A percentile compares a stretch with the other conserved stretches of the same genome.
phyloP scores from a whole-genome alignment of 2,888 invertebrate species.

The Aspidapion aeneum region DNA sequence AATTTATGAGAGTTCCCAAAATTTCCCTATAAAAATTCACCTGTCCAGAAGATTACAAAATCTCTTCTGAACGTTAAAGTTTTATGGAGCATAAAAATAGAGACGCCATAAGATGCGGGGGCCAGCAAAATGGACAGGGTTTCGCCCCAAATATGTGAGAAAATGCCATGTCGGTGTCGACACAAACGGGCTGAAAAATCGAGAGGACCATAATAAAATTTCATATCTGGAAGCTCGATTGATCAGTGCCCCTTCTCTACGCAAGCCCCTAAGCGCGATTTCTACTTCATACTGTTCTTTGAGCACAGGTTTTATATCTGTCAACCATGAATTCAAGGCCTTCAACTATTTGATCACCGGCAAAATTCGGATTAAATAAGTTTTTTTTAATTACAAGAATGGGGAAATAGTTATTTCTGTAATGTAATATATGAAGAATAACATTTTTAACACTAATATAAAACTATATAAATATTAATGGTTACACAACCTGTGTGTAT shows the following conservation, averaged over 20 bases:
- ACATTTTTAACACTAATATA: no score
- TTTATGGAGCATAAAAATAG: background rate
- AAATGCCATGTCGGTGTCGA: constrained; percentile 21
- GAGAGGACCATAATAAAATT: constrained; percentile 21
- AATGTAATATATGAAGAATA: no score
- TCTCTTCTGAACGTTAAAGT: background rate
- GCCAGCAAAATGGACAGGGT: constrained; percentile 14
- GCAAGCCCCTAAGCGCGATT: no score
- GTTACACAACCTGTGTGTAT: no score
- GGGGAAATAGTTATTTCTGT: no score
- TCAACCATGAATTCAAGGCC: no score
- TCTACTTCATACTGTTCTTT: no score
- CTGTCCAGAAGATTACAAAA: background rate
- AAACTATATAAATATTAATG: no score
- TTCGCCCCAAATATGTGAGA: constrained; percentile 21
- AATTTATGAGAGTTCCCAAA: background rate
- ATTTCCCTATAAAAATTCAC: background rate
- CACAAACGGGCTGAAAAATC: constrained; percentile 22
- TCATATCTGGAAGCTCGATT: constrained; percentile 21
- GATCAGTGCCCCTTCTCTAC: constrained; percentile 13
- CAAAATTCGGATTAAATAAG: no score
- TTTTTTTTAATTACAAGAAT: no score
- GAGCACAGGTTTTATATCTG: no score
- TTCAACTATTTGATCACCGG: no score
- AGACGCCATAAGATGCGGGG: background rate